Evolutionary conservation across 2,797 vertebrate genomes (phyloP).

Genomic region (Sternarchorhynchus goeldii): DNA sequence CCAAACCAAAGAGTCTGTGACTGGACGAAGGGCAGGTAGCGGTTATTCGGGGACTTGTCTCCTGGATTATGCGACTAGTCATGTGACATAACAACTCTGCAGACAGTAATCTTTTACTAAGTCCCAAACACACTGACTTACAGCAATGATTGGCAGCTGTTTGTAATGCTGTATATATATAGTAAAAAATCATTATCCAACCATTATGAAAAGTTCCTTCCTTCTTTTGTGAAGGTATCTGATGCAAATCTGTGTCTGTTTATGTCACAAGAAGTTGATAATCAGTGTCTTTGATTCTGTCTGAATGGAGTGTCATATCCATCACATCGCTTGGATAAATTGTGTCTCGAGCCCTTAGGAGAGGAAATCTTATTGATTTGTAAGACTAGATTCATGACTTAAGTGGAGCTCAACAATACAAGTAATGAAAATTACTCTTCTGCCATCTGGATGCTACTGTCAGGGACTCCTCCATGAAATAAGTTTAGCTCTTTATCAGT

Average conservation of each 20-base stretch:
- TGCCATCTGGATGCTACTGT: conserved; percentile 61
- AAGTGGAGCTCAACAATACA: conserved; percentile 60
- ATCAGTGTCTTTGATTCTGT: conserved; percentile 60
- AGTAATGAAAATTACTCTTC: conserved; percentile 66
- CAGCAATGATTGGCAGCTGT: conserved; percentile 12
- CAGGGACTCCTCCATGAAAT: conserved; percentile 53
- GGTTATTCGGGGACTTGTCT: conserved; percentile 48
- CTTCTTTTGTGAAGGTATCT: conserved; percentile 41
- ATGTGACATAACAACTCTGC: conserved; percentile 40
- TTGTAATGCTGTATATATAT: conserved; percentile 13
- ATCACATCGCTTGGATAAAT: conserved; percentile 40
- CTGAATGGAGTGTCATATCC: conserved; percentile 53
- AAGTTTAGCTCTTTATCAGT: conserved; percentile 45
- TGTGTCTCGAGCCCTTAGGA: conserved; percentile 45
- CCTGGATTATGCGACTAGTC: conserved; percentile 38
- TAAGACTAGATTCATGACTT: conserved; percentile 54
- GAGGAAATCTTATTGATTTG: conserved; percentile 42
- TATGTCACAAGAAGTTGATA: conserved; percentile 56
- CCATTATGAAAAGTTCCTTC: conserved; percentile 58
- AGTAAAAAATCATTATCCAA: conserved; percentile 32
- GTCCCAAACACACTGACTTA: conserved; percentile 6
- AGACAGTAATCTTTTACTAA: conserved; percentile 29
- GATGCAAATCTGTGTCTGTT: conserved; percentile 57
- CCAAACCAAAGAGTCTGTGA: conserved; percentile 29
- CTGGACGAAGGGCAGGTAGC: conserved; percentile 35